phyloP scores from a whole-genome alignment of 1,140 invertebrate genomes.

The Bombus sylvicola region DNA sequence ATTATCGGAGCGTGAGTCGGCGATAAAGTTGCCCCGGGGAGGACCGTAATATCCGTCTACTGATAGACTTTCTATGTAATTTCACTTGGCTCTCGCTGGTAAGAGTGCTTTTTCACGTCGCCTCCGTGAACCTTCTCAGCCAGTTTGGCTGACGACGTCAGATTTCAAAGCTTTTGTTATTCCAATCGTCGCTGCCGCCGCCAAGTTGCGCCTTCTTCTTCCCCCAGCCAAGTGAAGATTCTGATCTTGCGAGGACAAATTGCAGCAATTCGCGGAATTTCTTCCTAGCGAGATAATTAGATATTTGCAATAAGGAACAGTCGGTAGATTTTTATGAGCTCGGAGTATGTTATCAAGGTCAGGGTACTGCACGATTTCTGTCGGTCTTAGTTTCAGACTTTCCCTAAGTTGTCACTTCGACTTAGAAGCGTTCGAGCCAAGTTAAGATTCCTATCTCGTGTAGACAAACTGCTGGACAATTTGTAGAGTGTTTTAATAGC shows the following conservation, averaged over 20 bases:
- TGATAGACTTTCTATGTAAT: slow-evolving; percentile 61
- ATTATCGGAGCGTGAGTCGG: slow-evolving; percentile 46
- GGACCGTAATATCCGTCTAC: slow-evolving; percentile 59
- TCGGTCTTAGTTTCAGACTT: too few species aligned
- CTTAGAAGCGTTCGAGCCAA: too few species aligned
- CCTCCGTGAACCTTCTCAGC: not conserved
- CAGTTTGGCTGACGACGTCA: slow-evolving; percentile 3
- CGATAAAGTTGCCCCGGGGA: slow-evolving; percentile 43
- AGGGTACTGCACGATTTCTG: too few species aligned
- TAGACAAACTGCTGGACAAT: too few species aligned
- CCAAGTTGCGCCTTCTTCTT: not conserved
- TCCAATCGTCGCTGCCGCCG: not conserved
- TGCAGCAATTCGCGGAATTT: not conserved
- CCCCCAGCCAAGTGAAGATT: not conserved
- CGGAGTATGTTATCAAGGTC: too few species aligned
- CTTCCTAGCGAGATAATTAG: too few species aligned
- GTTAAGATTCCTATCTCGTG: fast-evolving
- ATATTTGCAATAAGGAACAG: too few species aligned
- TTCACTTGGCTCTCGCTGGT: slow-evolving; percentile 18
- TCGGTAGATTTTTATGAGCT: too few species aligned
- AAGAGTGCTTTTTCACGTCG: slow-evolving; percentile 32
- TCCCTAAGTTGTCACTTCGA: too few species aligned
- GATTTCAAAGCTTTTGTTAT: slow-evolving; percentile 19
- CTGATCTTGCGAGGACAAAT: not conserved
- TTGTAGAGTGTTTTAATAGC: too few species aligned